Evolutionary conservation across 2,797 vertebrate species (phyloP), one percentile per base, ranked within the genome.

Genomic region (Vultur gryphus): DNA sequence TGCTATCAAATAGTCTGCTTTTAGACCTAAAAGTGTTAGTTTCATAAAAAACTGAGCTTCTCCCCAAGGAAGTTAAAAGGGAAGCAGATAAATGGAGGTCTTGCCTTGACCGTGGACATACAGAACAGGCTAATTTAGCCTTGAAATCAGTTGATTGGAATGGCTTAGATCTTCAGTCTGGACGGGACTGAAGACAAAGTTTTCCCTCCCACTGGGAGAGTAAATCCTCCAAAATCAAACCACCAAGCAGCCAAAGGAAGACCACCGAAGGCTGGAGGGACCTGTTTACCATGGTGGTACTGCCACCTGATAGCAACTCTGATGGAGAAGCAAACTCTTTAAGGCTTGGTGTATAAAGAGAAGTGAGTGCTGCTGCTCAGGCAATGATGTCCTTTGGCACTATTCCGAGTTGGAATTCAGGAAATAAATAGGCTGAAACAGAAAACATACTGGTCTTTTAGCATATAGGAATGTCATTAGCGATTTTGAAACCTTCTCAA

Each of bases 381-480:
- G 52, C 41, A 39, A 0, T 2, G 13, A 23, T 9, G 33, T 2
- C n/a, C 5, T 58, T 13, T 37, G 41, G 41, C 28, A 44, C 43
- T 24, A 43, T 26, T n/a, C 24, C 2, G 16, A n/a, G 62, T 1
- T 37, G 51, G 65, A 48, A 83, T 24, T 84, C n/a, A 54, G 66
- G 43, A 28, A 58, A 62, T 2, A n/a, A 54, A 66, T 0, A 14
- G 51, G 20, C 17, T 67, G 28, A 35, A 71, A 11, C 8, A 90
- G 52, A 31, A 33, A 31, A 20, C 16, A 21, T 9, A 8, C 0
- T 2, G 29, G 14, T 23, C 26, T 67, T 11, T 16, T 41, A 16
- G 29, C 2, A 41, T 49, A 9, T 2, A 17, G 23, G 29, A 69
- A 7, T 29, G 43, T 52, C 1, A 3, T 31, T 2, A 55, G 80